A percentile compares a stretch with the other conserved stretches of the same genome.
Evolutionary conservation across 2,113 vertebrate genomes (phyloP).

Genomic region (Mungos mungo): DNA sequence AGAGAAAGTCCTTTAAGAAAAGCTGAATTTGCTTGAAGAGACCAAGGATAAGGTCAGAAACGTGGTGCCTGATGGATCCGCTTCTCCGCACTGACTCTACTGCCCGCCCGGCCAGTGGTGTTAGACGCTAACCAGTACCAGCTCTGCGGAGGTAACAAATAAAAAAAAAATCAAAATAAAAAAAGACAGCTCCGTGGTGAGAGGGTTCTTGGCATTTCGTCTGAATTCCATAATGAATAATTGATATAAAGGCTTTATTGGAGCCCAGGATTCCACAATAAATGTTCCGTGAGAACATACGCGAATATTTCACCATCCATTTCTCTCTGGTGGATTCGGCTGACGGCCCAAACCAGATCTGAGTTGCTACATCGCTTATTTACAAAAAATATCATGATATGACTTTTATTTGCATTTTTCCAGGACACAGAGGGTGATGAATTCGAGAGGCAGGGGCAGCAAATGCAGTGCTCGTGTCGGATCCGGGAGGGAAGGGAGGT

Average conservation of each 20-base stretch:
- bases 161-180: not conserved
- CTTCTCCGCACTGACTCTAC: not conserved
- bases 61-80: fast-evolving
- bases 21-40: not conserved
- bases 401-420: slow-evolving; percentile 82
- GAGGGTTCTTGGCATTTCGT: slow-evolving; percentile 75
- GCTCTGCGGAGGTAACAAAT: slow-evolving; percentile 51
- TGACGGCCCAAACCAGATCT: slow-evolving; percentile 79
- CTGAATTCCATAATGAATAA: slow-evolving; percentile 82
- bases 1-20: not conserved
- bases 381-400: slow-evolving; percentile 83
- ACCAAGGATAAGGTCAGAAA: fast-evolving
- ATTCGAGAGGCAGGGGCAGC: slow-evolving; percentile 55
- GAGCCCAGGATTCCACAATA: slow-evolving; percentile 79
- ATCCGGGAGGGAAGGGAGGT: not conserved
- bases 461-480: slow-evolving; percentile 62
- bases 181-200: slow-evolving; percentile 59
- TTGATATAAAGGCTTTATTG: slow-evolving; percentile 79
- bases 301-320: slow-evolving; percentile 79
- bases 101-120: fast-evolving
- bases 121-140: slow-evolving; percentile 22
- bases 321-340: slow-evolving; percentile 79
- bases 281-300: slow-evolving; percentile 80
- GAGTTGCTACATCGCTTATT: slow-evolving; percentile 82
- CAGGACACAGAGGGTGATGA: slow-evolving; percentile 63